These are phyloP conservation scores for Danaus chrysippus DNA, from an alignment of 2,888 invertebrate species.

Conservation along the genomic window DNA sequence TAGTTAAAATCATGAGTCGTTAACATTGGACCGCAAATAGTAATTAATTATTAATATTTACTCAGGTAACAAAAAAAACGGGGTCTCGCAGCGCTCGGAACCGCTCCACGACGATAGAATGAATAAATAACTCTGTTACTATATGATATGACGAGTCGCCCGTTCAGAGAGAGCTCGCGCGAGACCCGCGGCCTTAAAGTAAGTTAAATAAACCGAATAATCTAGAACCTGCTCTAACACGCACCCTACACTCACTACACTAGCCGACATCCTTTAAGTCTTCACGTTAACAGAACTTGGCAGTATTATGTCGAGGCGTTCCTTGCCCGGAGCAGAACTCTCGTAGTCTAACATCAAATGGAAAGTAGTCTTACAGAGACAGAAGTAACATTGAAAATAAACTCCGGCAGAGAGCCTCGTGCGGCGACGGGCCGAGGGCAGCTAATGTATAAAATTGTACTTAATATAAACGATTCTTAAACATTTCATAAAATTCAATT, in stretches of 20 bases:
- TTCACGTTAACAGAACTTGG: conserved; percentile 67
- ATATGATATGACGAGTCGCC: conserved; percentile 56
- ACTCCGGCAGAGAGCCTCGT: conserved; percentile 25
- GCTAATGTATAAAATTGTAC: not conserved
- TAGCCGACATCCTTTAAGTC: conserved; percentile 57
- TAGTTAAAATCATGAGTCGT: conserved; percentile 74
- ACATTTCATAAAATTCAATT: no score
- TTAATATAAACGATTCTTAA: no score
- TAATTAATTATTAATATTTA: conserved; percentile 76
- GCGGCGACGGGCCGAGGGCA: conserved; percentile 16
- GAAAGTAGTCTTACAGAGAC: conserved; percentile 56
- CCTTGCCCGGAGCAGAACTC: conserved; percentile 62
- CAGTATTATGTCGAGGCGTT: conserved; percentile 54
- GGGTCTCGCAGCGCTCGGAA: conserved; percentile 51
- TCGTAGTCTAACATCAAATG: conserved; percentile 62
- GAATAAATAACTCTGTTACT: conserved; percentile 25
- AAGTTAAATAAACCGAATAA: conserved; percentile 73
- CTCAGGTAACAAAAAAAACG: conserved; percentile 78
- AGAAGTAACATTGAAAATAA: conserved; percentile 34
- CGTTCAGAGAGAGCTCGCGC: conserved; percentile 39
- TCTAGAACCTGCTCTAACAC: conserved; percentile 67
- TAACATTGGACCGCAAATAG: conserved; percentile 79
- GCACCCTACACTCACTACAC: conserved; percentile 64
- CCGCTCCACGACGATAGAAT: not conserved
- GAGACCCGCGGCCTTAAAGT: conserved; percentile 63